phyloP scores from a whole-genome alignment of 1,140 invertebrate genomes.

The Drosophila arawakana region DNA sequence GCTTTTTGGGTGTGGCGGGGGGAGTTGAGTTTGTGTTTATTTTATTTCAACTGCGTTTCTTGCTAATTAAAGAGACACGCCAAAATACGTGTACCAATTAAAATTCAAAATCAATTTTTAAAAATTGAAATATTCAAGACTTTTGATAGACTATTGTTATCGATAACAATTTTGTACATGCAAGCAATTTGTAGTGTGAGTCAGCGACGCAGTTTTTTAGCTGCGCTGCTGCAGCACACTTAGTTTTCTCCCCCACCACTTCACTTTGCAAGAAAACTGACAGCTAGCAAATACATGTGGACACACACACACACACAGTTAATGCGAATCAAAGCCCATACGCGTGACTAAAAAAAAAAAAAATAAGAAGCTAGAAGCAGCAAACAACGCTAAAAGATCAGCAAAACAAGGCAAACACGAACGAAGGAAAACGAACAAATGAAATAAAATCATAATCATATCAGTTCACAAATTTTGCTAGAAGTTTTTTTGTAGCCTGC shows the following conservation, averaged over 20 bases:
- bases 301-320: background rate
- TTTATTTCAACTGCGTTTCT: constrained; percentile 12
- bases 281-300: background rate
- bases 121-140: constrained; percentile 3
- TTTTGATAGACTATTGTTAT: background rate
- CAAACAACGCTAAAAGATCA: constrained; percentile 24
- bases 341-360: constrained; percentile 69
- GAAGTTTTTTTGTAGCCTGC: constrained; percentile 18
- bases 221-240: background rate
- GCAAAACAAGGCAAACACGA: constrained; percentile 21
- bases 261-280: background rate
- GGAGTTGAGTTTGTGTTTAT: background rate
- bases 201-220: constrained; percentile 2
- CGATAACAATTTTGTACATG: constrained; percentile 14
- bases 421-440: constrained; percentile 30
- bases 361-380: constrained; percentile 22
- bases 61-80: constrained; percentile 71
- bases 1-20: too few species aligned
- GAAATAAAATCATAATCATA: constrained; percentile 63
- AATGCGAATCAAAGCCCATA: constrained; percentile 66
- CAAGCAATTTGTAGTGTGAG: constrained; percentile 17
- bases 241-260: background rate
- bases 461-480: constrained; percentile 56
- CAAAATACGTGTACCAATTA: background rate
- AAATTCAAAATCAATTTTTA: constrained; percentile 12